Evolutionary conservation across 2,888 invertebrate genomes (phyloP), one percentile per base, ranked within the genome.

Genomic region (Melanostoma scalare): DNA sequence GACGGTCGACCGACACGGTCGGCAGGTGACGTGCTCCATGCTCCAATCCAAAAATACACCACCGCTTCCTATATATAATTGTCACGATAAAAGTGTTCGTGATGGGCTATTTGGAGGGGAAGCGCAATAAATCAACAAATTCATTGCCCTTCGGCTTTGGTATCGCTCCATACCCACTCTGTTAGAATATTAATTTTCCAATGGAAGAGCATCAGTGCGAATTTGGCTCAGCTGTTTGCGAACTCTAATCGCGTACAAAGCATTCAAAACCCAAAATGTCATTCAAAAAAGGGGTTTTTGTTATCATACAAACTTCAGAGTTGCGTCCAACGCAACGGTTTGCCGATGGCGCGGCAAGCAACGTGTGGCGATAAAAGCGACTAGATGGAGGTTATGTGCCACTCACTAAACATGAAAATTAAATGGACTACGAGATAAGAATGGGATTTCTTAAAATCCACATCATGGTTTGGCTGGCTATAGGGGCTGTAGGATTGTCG

Each of bases 101-200:
- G 55, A 72, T 71, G 46, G 63, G 67, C 38, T 55, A 52, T 36
- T 31, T 48, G 65, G 20, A 46, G 30, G 76, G 50, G 53, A 68
- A 61, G n/a, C 55, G 55, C 80, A 65, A 76, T 82, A 82, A 82
- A 82, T 73, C 81, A 73, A 58, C 60, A 40, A 82, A 60, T 52
- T 60, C 67, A 55, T 44, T 82, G 67, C 72, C 77, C 72, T 77
- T 77, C 77, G 44, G 65, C 40, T 56, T 55, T 30, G 71, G 63
- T 63, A 31, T 35, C 55, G 53, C 36, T 77, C 72, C 61, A 44
- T 38, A 53, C 72, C 58, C 77, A 82, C 77, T 61, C 77, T 63
- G 50, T 3, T 30, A 44, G 81, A 82, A 82, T 82, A 82, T 82
- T 82, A 82, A 82, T 82, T 77, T 69, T 40, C 55, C 30, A 61